Conservation (phyloP, 2,888 invertebrate genomes). For the Drosophila emarginata region DNA sequence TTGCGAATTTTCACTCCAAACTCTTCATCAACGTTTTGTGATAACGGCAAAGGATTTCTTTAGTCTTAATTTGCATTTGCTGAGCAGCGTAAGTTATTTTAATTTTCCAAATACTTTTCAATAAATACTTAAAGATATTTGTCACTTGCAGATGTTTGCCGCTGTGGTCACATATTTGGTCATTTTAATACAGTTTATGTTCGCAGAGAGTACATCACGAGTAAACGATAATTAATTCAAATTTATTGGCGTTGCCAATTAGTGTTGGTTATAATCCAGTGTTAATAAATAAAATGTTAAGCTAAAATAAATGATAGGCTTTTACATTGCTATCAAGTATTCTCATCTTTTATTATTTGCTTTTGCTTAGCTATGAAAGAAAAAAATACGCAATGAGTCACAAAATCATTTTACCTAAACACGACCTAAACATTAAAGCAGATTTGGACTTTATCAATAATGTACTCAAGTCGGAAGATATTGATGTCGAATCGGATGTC, state of each 20-base stretch:
- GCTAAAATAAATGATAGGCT: too few species aligned
- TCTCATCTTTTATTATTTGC: too few species aligned
- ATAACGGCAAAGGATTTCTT: slow-evolving; percentile 82
- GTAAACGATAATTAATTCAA: background rate
- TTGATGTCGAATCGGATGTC: background rate
- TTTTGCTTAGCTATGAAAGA: too few species aligned
- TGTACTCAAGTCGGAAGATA: background rate
- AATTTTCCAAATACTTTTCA: background rate
- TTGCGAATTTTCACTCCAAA: slow-evolving; percentile 80
- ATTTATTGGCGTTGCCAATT: background rate
- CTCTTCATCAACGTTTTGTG: slow-evolving; percentile 80
- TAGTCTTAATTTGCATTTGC: slow-evolving; percentile 76
- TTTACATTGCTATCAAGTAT: too few species aligned
- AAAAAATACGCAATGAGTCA: background rate
- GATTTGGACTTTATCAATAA: background rate
- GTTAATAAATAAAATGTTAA: background rate
- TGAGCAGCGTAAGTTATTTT: slow-evolving; percentile 76
- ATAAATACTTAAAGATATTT: background rate
- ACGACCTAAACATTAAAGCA: background rate
- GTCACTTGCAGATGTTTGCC: slow-evolving; percentile 72
- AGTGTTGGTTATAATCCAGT: background rate
- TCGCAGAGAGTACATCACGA: slow-evolving; percentile 62
- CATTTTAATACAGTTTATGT: slow-evolving; percentile 81
- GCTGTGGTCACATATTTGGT: slow-evolving; percentile 80
- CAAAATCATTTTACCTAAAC: background rate